Evolutionary conservation across 2,113 vertebrate genomes (phyloP).

Genomic region (Mellivora capensis): DNA sequence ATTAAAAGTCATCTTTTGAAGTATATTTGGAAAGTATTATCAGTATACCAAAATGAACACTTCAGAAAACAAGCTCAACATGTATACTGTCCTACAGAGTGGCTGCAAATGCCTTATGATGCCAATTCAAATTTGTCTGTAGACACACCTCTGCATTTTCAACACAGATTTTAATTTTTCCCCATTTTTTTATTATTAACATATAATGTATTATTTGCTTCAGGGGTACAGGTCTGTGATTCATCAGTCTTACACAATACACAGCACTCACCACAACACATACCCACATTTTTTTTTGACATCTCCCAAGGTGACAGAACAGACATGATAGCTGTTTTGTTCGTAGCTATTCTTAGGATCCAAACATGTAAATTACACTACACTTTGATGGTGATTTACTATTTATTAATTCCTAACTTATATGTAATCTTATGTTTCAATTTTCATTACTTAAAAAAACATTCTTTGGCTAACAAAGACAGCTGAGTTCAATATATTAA

Average conservation of each 20-base stretch:
- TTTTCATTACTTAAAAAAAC: conserved; percentile 37
- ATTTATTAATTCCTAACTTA: background rate
- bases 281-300: background rate
- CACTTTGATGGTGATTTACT: background rate
- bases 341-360: background rate
- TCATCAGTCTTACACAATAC: no score
- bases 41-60: background rate
- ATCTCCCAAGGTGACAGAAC: background rate
- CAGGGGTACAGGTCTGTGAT: no score
- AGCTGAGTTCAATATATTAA: background rate
- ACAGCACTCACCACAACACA: no score
- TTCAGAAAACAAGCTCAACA: background rate
- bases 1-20: background rate
- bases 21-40: conserved; percentile 29
- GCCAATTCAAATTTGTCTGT: background rate
- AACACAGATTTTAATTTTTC: background rate
- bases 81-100: background rate
- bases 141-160: background rate
- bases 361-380: background rate
- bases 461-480: background rate
- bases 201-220: no score
- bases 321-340: background rate
- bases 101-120: background rate
- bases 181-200: background rate
- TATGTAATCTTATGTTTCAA: background rate